Conservation (phyloP, 2,113 vertebrate genomes). For the Anhinga anhinga region DNA sequence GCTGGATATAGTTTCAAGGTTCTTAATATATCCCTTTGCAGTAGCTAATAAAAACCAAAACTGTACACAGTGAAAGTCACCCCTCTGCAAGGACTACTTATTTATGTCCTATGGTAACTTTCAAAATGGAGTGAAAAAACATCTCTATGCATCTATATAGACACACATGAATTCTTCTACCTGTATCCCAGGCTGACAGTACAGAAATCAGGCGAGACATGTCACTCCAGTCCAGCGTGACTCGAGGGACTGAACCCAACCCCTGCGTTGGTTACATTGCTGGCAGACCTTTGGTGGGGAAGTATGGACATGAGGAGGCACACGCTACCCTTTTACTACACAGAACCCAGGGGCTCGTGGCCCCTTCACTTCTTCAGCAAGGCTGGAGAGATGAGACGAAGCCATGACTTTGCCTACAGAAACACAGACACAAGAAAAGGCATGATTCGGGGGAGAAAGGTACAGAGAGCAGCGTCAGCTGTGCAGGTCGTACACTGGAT, state of each 20-base stretch:
- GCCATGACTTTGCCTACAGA: not conserved
- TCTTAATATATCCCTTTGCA: not conserved
- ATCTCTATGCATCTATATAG: not conserved
- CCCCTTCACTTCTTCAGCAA: not conserved
- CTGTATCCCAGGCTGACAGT: not conserved
- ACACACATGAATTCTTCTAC: not conserved
- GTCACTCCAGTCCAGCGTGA: not conserved
- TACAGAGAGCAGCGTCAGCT: not conserved
- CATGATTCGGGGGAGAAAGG: not conserved
- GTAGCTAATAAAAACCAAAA: not conserved
- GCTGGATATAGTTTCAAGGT: not conserved
- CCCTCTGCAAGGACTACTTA: not conserved
- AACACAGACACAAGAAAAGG: not conserved
- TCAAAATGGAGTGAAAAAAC: not conserved
- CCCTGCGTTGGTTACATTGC: not conserved
- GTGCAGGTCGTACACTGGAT: not conserved
- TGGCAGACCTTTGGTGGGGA: not conserved
- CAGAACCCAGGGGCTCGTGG: not conserved
- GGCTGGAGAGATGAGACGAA: not conserved
- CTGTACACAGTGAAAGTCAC: not conserved
- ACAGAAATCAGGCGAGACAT: not conserved
- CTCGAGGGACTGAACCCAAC: not conserved
- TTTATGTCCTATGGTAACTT: not conserved
- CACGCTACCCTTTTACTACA: not conserved
- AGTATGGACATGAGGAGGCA: not conserved